phyloP scores from a whole-genome alignment of 2,113 vertebrate species.

The Peromyscus leucopus region DNA sequence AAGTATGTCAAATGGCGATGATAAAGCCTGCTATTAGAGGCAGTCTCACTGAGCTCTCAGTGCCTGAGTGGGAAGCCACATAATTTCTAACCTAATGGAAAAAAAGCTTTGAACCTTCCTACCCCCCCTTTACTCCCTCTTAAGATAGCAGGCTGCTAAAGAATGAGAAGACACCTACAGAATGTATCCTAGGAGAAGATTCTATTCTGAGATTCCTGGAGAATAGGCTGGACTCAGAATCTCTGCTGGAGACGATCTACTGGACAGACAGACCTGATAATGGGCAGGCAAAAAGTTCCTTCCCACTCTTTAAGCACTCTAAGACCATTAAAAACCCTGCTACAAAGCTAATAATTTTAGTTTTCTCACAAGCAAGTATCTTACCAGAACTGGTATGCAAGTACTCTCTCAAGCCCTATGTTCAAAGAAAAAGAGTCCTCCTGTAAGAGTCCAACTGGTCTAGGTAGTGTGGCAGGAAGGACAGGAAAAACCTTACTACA shows the following conservation, averaged over 20 bases:
- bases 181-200: conserved; percentile 65
- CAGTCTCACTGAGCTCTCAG: not conserved
- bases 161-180: conserved; percentile 65
- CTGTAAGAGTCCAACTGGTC: not conserved
- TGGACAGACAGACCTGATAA: conserved; percentile 46
- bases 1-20: not conserved
- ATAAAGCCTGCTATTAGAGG: conserved; percentile 39
- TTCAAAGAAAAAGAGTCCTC: conserved; percentile 34
- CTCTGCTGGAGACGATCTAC: conserved; percentile 19
- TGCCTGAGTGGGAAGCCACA: conserved; percentile 9
- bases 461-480: too few species aligned
- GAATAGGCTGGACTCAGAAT: conserved; percentile 25
- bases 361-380: conserved; percentile 9
- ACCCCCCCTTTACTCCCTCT: not conserved
- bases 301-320: conserved; percentile 19
- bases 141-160: conserved; percentile 49
- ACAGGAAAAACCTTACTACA: not conserved
- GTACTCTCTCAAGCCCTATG: not conserved
- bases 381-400: not conserved
- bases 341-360: conserved; percentile 39
- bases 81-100: conserved; percentile 51
- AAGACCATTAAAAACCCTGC: not conserved
- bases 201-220: conserved; percentile 71
- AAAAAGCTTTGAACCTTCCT: not conserved
- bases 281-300: not conserved